Conservation (phyloP, 2,113 vertebrate genomes). For the Scortum barcoo region DNA sequence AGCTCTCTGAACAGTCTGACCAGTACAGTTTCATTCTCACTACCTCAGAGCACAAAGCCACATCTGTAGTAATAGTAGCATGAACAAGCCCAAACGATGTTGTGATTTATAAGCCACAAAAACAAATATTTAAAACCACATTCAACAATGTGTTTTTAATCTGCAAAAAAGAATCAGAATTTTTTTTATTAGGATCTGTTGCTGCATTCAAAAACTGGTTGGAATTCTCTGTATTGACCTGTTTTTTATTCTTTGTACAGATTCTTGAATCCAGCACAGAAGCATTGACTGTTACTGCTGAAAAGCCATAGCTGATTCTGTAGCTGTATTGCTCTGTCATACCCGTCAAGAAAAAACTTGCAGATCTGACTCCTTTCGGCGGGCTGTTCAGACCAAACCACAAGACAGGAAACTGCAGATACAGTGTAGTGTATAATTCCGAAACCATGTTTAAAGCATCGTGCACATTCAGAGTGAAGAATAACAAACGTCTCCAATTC, state of each 20-base stretch:
- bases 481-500: too few relatives aligned
- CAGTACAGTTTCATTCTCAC: neutral
- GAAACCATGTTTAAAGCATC: neutral
- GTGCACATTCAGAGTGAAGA: too few relatives aligned
- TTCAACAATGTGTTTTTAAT: neutral
- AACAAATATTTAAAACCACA: neutral
- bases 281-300: neutral
- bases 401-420: constrained; percentile 64
- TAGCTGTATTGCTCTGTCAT: neutral
- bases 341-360: neutral
- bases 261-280: neutral
- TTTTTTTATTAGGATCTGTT: neutral
- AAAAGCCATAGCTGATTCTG: neutral
- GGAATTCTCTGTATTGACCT: neutral
- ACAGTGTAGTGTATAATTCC: rapidly evolving
- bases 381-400: constrained; percentile 26
- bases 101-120: neutral
- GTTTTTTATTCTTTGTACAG: neutral
- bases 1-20: neutral
- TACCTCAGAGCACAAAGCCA: neutral
- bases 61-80: neutral
- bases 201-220: neutral
- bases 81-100: neutral
- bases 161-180: neutral
- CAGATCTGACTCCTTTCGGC: neutral